These are phyloP conservation scores for Neomicropteryx cornuta DNA, from an alignment of 1,140 invertebrate genomes.

Conservation along the genomic window DNA sequence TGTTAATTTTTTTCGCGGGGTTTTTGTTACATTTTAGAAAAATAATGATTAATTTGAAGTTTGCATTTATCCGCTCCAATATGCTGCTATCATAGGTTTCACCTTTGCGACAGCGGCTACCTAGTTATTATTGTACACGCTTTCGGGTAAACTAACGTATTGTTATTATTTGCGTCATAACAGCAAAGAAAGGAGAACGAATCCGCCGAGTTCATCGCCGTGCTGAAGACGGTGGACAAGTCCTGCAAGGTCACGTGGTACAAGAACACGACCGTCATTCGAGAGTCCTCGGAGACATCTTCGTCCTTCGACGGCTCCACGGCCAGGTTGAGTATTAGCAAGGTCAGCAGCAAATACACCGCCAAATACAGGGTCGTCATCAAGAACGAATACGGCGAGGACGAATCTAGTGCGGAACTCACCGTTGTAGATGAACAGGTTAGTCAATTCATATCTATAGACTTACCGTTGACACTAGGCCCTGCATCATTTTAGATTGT, in stretches of 20 bases:
- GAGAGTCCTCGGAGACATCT: constrained; percentile 54
- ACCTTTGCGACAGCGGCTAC: too few relatives aligned
- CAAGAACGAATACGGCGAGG: constrained; percentile 72
- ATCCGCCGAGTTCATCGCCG: constrained; percentile 64
- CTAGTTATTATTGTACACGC: too few relatives aligned
- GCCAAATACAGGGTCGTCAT: constrained; percentile 72
- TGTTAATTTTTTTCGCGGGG: too few relatives aligned
- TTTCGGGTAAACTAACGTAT: too few relatives aligned
- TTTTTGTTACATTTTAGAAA: too few relatives aligned
- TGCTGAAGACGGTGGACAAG: constrained; percentile 59
- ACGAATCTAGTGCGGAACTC: constrained; percentile 66
- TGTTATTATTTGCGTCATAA: too few relatives aligned
- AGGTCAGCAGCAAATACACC: constrained; percentile 54
- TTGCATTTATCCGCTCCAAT: too few relatives aligned
- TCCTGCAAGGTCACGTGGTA: constrained; percentile 78
- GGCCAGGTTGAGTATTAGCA: constrained; percentile 61
- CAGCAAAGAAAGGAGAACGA: constrained; percentile 54
- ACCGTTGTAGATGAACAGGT: constrained; percentile 51
- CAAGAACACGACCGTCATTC: constrained; percentile 64
- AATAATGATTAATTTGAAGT: too few relatives aligned
- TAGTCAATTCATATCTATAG: constrained; percentile 10
- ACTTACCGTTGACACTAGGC: neutral
- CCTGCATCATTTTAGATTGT: constrained; percentile 5
- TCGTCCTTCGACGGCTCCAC: constrained; percentile 72
- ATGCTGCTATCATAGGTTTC: too few relatives aligned